Conservation (phyloP, 2,797 vertebrate genomes). For the Cottoperca gobio region DNA sequence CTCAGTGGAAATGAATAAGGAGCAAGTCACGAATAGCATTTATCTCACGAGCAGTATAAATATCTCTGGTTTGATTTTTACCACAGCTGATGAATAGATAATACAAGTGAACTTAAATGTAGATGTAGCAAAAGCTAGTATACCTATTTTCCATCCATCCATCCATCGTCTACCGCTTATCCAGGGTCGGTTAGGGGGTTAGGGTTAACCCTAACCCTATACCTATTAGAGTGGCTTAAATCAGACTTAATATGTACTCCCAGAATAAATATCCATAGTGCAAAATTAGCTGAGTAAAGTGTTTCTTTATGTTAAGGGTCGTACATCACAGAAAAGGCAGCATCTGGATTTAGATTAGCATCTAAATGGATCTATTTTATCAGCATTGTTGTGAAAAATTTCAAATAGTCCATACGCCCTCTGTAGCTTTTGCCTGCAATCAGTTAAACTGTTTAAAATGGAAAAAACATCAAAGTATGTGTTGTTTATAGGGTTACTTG, state of each 20-base stretch:
- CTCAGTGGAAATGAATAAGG: conserved; percentile 61
- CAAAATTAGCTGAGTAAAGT: conserved; percentile 22
- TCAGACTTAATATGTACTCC: conserved; percentile 26
- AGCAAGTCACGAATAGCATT: conserved; percentile 63
- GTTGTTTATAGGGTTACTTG: conserved; percentile 42
- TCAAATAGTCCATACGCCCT: not conserved
- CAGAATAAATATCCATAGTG: conserved; percentile 17
- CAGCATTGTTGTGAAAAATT: conserved; percentile 28
- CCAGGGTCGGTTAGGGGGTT: too few relatives aligned
- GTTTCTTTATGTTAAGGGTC: conserved; percentile 37
- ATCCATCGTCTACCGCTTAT: too few relatives aligned
- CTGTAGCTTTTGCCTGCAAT: conserved; percentile 34
- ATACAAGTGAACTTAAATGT: conserved; percentile 26
- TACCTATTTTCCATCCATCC: too few relatives aligned
- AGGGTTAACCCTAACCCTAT: too few relatives aligned
- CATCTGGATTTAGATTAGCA: conserved; percentile 26
- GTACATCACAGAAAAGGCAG: conserved; percentile 3
- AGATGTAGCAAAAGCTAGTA: conserved; percentile 45
- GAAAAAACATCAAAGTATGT: conserved; percentile 27
- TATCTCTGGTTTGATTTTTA: conserved; percentile 59
- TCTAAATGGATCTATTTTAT: conserved; percentile 26
- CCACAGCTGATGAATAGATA: conserved; percentile 70
- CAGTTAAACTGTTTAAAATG: conserved; percentile 8
- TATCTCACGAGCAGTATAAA: conserved; percentile 60
- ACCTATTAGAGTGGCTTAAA: conserved; percentile 48